Conservation (phyloP, 2,113 vertebrate species). For the Dolichallabes microphthalmus region DNA sequence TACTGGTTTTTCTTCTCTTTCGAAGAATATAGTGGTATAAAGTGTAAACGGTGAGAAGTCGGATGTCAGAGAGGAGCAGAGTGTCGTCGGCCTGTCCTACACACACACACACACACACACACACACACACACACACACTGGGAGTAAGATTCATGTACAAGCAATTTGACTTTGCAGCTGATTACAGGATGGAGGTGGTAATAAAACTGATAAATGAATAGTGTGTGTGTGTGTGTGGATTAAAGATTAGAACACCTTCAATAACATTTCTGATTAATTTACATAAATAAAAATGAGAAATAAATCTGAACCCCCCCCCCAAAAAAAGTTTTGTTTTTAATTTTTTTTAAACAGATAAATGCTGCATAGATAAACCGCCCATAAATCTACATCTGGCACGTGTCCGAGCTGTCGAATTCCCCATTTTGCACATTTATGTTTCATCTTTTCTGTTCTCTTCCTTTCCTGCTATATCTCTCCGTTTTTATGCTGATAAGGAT, state of each 20-base stretch:
- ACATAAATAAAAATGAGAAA: neutral
- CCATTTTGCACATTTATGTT: neutral
- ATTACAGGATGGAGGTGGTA: neutral
- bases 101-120: neutral
- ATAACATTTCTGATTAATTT: neutral
- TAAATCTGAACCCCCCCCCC: no score
- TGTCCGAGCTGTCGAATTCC: neutral
- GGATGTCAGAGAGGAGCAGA: neutral
- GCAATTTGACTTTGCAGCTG: neutral
- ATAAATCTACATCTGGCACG: neutral
- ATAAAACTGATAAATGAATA: slow-evolving; percentile 2
- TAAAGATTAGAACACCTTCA: neutral
- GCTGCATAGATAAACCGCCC: neutral
- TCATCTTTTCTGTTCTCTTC: neutral
- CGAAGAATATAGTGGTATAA: neutral
- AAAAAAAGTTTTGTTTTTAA: neutral
- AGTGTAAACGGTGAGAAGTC: neutral
- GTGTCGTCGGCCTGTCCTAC: neutral
- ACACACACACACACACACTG: neutral
- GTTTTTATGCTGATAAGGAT: neutral
- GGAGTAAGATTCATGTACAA: neutral
- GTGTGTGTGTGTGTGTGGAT: neutral
- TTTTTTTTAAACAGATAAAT: neutral
- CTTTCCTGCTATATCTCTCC: neutral
- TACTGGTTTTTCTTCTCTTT: neutral